phyloP scores from a whole-genome alignment of 2,888 invertebrate genomes.

The Trichopoda pennipes region DNA sequence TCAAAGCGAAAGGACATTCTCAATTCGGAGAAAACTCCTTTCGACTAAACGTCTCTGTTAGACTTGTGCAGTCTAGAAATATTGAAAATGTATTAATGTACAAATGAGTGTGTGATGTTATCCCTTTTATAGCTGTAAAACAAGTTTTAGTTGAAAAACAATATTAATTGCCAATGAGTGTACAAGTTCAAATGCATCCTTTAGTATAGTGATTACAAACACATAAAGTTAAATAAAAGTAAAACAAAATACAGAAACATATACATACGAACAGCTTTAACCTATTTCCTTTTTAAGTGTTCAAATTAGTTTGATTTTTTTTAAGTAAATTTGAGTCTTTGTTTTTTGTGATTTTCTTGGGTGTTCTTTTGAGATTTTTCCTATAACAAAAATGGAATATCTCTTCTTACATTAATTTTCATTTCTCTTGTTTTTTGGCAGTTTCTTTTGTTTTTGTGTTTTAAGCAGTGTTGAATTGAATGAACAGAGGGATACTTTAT shows the following conservation, averaged over 20 bases:
- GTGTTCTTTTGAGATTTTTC: constrained; percentile 10
- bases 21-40: too few species aligned
- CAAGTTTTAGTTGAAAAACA: constrained; percentile 40
- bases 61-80: not conserved
- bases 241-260: too few species aligned
- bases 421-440: constrained; percentile 43
- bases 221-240: constrained; percentile 36
- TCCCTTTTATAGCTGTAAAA: constrained; percentile 3
- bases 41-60: not conserved
- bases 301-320: not conserved
- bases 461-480: constrained; percentile 25
- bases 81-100: not conserved
- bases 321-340: not conserved
- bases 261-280: too few species aligned
- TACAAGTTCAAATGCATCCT: constrained; percentile 65
- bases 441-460: constrained; percentile 69
- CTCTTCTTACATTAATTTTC: constrained; percentile 28
- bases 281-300: not conserved
- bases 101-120: not conserved
- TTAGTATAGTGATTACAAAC: constrained; percentile 36
- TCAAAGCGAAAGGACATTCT: too few species aligned
- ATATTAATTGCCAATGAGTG: constrained; percentile 69
- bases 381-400: constrained; percentile 30
- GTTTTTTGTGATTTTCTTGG: not conserved
- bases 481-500: constrained; percentile 71